Evolutionary conservation across 2,888 invertebrate genomes (phyloP).

Genomic region (Morinoia aosen): DNA sequence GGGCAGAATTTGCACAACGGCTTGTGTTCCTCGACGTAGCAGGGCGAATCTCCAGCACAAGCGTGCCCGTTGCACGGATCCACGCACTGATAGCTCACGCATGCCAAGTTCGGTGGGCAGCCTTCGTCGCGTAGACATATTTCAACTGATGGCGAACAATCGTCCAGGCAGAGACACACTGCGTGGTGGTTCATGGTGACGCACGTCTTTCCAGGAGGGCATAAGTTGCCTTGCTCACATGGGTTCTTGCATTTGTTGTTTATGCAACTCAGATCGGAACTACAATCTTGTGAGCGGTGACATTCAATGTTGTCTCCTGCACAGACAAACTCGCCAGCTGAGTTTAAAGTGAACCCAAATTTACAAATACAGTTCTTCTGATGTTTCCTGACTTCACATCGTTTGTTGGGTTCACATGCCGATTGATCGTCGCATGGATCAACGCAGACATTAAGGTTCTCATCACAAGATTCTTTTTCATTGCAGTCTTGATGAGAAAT

Average conservation of each 20-base stretch:
- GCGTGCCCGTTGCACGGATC: constrained; percentile 89
- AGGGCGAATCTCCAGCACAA: constrained; percentile 88
- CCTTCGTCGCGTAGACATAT: constrained; percentile 92
- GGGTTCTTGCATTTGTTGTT: constrained; percentile 89
- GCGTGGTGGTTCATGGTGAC: constrained; percentile 89
- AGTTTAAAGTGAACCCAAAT: constrained; percentile 89
- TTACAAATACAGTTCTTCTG: constrained; percentile 89
- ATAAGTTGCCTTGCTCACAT: constrained; percentile 81
- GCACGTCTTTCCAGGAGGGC: constrained; percentile 87
- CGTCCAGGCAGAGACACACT: constrained; percentile 84
- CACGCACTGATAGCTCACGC: constrained; percentile 89
- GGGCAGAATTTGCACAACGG: constrained; percentile 97
- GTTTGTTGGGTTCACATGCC: constrained; percentile 85
- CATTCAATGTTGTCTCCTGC: constrained; percentile 83
- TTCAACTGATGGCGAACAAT: constrained; percentile 85
- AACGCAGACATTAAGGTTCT: constrained; percentile 80
- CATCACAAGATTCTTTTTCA: constrained; percentile 81
- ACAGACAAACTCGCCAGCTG: constrained; percentile 88
- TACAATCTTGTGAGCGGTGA: constrained; percentile 84
- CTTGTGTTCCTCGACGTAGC: constrained; percentile 94
- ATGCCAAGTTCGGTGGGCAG: constrained; percentile 87
- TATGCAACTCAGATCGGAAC: constrained; percentile 87
- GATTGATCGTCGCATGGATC: constrained; percentile 82
- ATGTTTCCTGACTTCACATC: constrained; percentile 89
- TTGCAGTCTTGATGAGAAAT: constrained; percentile 81